phyloP scores from a whole-genome alignment of 2,797 vertebrate species.

The Pseudochirops corinnae region DNA sequence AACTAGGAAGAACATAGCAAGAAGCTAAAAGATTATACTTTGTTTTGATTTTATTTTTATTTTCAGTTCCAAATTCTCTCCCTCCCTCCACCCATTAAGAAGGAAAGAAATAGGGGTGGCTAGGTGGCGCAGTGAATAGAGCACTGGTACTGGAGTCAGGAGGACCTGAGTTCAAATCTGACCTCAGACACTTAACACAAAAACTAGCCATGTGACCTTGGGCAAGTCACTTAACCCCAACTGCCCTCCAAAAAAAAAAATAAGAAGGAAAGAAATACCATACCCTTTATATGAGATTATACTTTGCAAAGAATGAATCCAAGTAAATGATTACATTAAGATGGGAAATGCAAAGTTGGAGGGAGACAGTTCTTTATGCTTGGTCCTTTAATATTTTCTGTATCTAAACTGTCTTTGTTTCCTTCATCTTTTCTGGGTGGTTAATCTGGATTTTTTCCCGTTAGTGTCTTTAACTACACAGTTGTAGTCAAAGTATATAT shows the following conservation, averaged over 20 bases:
- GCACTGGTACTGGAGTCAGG: no score
- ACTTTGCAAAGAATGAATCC: slow-evolving; percentile 38
- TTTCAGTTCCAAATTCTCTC: background rate
- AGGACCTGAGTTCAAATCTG: no score
- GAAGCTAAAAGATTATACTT: slow-evolving; percentile 27
- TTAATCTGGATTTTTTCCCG: background rate
- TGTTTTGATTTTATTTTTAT: slow-evolving; percentile 4
- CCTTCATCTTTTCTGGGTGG: background rate
- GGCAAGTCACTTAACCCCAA: no score
- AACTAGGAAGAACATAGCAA: background rate
- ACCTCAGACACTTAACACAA: no score
- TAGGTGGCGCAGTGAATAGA: no score
- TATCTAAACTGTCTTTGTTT: background rate
- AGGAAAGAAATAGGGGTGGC: background rate
- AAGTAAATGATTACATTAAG: slow-evolving; percentile 53
- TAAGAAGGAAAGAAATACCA: background rate
- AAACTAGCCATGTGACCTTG: no score
- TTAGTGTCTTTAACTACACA: background rate
- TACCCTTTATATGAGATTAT: background rate
- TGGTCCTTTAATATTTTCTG: background rate
- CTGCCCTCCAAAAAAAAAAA: no score
- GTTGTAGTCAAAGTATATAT: background rate
- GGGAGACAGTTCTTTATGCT: background rate
- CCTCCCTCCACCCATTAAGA: background rate
- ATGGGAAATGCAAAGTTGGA: slow-evolving; percentile 37